Evolutionary conservation across 1,140 invertebrate species (phyloP), one percentile per base, ranked within the genome.

Genomic region (Cydia strobilella): DNA sequence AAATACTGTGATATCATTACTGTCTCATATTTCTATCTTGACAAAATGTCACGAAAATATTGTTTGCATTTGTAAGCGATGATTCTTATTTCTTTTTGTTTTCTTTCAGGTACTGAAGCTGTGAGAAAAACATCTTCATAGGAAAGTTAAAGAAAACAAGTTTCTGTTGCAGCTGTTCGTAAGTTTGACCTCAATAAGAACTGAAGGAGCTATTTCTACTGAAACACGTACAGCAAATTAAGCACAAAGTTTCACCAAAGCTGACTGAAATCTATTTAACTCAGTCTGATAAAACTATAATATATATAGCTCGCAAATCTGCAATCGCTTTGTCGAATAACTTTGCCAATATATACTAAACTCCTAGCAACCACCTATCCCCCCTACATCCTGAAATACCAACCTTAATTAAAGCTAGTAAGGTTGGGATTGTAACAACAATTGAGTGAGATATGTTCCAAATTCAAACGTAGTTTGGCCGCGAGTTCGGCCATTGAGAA

Each of bases 311-410:
- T 59, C 54, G 18, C 54, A 23, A 51, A 51, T 51, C 13, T 51
- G 18, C 18, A 59, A 59, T 23, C 54, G 54, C 54, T 23, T 59
- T 59, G 54, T 59, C 51, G 6, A 54, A 59, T 59, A 59, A 59
- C 54, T 59, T 59, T 59, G 20, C 18, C 54, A 23, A 59, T 59
- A 59, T 59, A 59, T 59, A 51, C 48, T 51, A 59, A 59, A 59
- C 54, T 59, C 2, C 15, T 48, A 15, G n/a, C 20, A 59, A 59
- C 15, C 6, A 23, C 18, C 6, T 3, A 10, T 59, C 20, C 12
- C 54, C 2, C 18, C 18, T 6, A 6, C 18, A 54, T 48, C 45
- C 5, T 51, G 4, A 51, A 51, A n/a, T 51, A n/a, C 3, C 7
- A 51, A 18, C 48, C 48, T 51, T 51, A 51, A 51, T 23, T 59